These are phyloP conservation scores for Euura saliciscinereae DNA, from an alignment of 1,140 invertebrate species.

Conservation along the genomic window DNA sequence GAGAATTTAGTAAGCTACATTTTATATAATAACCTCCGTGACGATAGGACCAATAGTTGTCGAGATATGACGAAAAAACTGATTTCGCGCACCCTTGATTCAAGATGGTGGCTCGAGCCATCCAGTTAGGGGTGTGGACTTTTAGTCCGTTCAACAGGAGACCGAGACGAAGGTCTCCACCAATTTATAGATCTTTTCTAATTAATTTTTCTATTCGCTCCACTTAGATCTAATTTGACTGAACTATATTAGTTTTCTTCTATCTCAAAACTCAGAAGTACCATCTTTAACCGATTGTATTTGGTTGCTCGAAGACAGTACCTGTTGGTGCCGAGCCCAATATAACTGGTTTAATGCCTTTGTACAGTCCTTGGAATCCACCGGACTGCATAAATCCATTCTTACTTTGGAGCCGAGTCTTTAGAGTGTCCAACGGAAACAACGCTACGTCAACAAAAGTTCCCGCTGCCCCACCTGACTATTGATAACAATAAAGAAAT, in stretches of 20 bases:
- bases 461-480: constrained; percentile 75
- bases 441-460: constrained; percentile 77
- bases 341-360: constrained; percentile 81
- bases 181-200: too few relatives aligned
- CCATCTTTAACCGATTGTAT: too few relatives aligned
- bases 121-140: too few relatives aligned
- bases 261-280: background rate
- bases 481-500: constrained; percentile 28
- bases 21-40: too few relatives aligned
- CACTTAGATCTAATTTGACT: background rate
- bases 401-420: constrained; percentile 87
- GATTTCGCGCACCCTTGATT: too few relatives aligned
- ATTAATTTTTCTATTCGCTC: background rate
- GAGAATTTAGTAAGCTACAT: too few relatives aligned
- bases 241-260: background rate
- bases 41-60: too few relatives aligned
- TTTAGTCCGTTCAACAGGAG: too few relatives aligned
- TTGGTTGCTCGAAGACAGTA: constrained; percentile 33
- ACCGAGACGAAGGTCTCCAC: too few relatives aligned
- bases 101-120: too few relatives aligned
- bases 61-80: too few relatives aligned
- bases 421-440: constrained; percentile 91
- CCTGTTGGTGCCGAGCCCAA: constrained; percentile 82
- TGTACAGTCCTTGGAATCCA: constrained; percentile 86
- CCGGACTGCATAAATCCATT: constrained; percentile 84